phyloP scores from a whole-genome alignment of 2,113 vertebrate genomes.

The Periophthalmodon schlosseri region DNA sequence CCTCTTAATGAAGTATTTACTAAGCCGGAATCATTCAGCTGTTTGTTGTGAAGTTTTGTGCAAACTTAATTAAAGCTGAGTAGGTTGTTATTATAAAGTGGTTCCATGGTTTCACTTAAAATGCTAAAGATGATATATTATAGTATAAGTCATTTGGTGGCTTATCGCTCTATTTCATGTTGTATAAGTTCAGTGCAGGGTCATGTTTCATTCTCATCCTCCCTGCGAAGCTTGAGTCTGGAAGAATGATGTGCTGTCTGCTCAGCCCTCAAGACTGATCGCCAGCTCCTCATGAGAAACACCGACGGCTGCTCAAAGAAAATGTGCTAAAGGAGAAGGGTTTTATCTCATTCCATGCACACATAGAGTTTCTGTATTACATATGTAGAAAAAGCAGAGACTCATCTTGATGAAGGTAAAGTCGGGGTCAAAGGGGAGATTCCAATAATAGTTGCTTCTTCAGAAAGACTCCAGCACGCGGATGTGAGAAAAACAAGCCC shows the following conservation, averaged over 20 bases:
- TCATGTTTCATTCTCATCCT: background rate
- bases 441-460: slow-evolving; percentile 19
- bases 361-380: slow-evolving; percentile 1
- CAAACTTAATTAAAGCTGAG: too few relatives aligned
- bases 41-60: too few relatives aligned
- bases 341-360: background rate
- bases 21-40: too few relatives aligned
- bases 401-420: slow-evolving; percentile 12
- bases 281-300: background rate
- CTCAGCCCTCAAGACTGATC: slow-evolving; percentile 15
- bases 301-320: background rate
- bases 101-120: too few relatives aligned
- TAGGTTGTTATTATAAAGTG: too few relatives aligned
- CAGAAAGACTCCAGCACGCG: background rate
- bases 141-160: background rate
- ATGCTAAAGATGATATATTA: background rate
- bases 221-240: background rate
- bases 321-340: background rate
- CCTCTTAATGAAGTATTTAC: too few relatives aligned
- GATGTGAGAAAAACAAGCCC: background rate
- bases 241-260: slow-evolving; percentile 39
- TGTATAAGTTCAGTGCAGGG: background rate
- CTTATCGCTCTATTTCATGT: background rate
- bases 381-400: slow-evolving; percentile 47
- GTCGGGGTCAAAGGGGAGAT: slow-evolving; percentile 27